Conservation (phyloP, 2,888 invertebrate genomes). For the Dryadula phaetusa region DNA sequence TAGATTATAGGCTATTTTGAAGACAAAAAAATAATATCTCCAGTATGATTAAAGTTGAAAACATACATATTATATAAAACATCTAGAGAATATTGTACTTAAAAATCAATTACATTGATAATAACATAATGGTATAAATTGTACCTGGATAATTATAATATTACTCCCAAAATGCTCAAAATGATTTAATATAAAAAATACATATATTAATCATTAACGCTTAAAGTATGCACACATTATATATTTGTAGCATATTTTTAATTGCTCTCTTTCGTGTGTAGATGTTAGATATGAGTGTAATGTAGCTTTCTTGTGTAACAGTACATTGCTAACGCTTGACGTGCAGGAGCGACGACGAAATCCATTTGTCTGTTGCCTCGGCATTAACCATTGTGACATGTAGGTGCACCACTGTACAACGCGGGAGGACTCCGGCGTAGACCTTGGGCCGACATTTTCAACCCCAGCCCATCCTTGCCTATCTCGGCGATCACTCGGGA, state of each 20-base stretch:
- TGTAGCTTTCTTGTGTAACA: constrained; percentile 35
- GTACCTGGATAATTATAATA: background rate
- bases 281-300: constrained; percentile 36
- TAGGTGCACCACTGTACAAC: constrained; percentile 89
- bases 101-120: background rate
- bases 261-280: constrained; percentile 7
- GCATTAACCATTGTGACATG: constrained; percentile 68
- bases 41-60: background rate
- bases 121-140: background rate
- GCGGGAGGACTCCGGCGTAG: constrained; percentile 86
- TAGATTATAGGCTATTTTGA: background rate
- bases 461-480: constrained; percentile 91
- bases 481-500: constrained; percentile 92
- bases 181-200: background rate
- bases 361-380: constrained; percentile 68
- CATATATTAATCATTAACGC: background rate
- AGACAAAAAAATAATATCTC: background rate
- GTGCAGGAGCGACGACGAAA: constrained; percentile 72
- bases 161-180: background rate
- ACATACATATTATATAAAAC: too few species aligned
- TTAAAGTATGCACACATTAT: background rate
- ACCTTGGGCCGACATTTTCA: constrained; percentile 88
- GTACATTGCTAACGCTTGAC: constrained; percentile 35
- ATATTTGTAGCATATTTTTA: background rate
- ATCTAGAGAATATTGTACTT: background rate